A percentile compares a stretch with the other conserved stretches of the same genome.
Evolutionary conservation across 1,140 invertebrate species (phyloP).

Genomic region (Eupristina koningsbergeri): DNA sequence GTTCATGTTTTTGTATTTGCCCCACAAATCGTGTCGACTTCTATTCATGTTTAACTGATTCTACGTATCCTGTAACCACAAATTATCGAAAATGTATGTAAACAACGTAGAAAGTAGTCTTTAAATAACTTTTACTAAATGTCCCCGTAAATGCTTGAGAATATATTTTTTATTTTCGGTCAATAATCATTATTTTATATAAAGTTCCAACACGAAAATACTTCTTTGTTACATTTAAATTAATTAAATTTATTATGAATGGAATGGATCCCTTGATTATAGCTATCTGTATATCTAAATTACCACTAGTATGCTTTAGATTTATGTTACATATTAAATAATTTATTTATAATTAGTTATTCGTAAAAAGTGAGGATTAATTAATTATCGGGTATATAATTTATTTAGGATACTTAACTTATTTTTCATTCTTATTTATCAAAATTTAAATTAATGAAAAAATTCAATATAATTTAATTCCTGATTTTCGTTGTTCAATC

Average conservation of each 20-base stretch:
- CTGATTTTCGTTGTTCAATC: too few relatives aligned
- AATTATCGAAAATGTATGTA: slow-evolving; percentile 22
- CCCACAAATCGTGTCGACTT: slow-evolving; percentile 13
- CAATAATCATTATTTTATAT: neutral
- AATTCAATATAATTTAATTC: neutral
- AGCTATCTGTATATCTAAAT: slow-evolving; percentile 35
- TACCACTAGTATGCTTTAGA: slow-evolving; percentile 32
- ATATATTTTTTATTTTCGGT: neutral
- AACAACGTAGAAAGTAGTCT: slow-evolving; percentile 23
- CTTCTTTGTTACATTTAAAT: slow-evolving; percentile 12
- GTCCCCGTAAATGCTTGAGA: neutral
- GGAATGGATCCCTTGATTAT: neutral
- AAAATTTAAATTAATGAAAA: neutral
- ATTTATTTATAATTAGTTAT: slow-evolving; percentile 43
- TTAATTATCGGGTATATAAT: neutral
- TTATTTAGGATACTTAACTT: neutral
- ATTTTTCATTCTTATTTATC: neutral
- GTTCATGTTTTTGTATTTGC: slow-evolving; percentile 15
- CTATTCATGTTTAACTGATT: neutral
- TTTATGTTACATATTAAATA: slow-evolving; percentile 55
- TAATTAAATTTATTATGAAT: slow-evolving; percentile 23
- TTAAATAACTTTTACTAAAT: slow-evolving; percentile 29
- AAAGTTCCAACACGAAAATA: neutral
- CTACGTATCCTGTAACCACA: neutral
- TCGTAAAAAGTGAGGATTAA: neutral